Percentiles rank a stretch among this genome's conserved stretches.
phyloP scores from a whole-genome alignment of 2,888 invertebrate genomes.

The Catotricha subobsoleta region DNA sequence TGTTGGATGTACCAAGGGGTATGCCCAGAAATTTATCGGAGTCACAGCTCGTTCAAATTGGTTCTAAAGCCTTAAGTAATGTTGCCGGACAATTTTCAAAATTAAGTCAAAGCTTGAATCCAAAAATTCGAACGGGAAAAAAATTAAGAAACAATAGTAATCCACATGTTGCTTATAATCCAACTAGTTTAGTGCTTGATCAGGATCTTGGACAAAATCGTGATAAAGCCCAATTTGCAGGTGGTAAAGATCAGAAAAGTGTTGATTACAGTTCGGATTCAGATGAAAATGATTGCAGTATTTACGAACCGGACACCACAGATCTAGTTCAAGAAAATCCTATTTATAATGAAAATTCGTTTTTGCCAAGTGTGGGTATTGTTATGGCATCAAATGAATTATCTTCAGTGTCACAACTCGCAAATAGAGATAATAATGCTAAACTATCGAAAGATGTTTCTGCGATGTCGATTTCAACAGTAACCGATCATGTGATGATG shows the following conservation, averaged over 20 bases:
- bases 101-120: slow-evolving; percentile 37
- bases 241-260: slow-evolving; percentile 19
- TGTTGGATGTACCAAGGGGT: slow-evolving; percentile 14
- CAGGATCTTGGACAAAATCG: slow-evolving; percentile 15
- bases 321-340: slow-evolving; percentile 28
- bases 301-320: slow-evolving; percentile 29
- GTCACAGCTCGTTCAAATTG: slow-evolving; percentile 65
- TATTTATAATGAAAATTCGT: slow-evolving; percentile 31
- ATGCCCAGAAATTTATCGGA: slow-evolving; percentile 66
- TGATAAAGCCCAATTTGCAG: slow-evolving; percentile 19
- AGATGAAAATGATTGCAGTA: slow-evolving; percentile 47
- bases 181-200: slow-evolving; percentile 18
- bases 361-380: slow-evolving; percentile 47
- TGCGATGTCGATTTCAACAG: slow-evolving; percentile 28
- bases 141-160: slow-evolving; percentile 12
- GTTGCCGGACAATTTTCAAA: slow-evolving; percentile 77
- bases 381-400: slow-evolving; percentile 32
- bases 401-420: slow-evolving; percentile 12
- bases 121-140: slow-evolving; percentile 17
- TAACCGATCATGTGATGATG: slow-evolving; percentile 26
- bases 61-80: slow-evolving; percentile 69
- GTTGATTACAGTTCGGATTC: slow-evolving; percentile 36
- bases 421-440: slow-evolving; percentile 29
- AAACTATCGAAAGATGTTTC: slow-evolving; percentile 26
- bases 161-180: slow-evolving; percentile 12